Percentiles rank a stretch among this genome's conserved stretches.
phyloP scores from a whole-genome alignment of 2,888 invertebrate species.

The Synanthedon vespiformis region DNA sequence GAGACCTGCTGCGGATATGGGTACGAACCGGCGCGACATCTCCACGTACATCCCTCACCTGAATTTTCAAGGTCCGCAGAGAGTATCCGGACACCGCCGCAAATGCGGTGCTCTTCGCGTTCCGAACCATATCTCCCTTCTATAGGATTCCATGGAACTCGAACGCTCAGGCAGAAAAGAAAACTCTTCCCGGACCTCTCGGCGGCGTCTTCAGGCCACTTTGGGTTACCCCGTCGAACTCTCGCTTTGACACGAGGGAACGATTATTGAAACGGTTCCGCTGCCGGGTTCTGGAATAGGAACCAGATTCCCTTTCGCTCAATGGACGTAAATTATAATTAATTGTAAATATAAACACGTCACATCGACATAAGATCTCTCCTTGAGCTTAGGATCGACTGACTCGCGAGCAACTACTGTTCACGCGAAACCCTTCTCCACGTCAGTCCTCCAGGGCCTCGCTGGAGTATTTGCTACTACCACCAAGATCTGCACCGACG shows the following conservation, averaged over 20 bases:
- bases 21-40: neutral
- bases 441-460: neutral
- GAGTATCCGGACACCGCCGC: neutral
- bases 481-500: constrained; percentile 1
- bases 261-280: neutral
- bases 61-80: neutral
- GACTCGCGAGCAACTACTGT: neutral
- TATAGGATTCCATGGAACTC: neutral
- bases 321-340: neutral
- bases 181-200: neutral
- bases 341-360: neutral
- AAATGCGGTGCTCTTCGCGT: neutral
- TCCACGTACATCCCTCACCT: neutral
- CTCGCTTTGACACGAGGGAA: neutral
- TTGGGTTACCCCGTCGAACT: neutral
- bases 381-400: neutral
- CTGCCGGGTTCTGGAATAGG: neutral
- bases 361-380: neutral
- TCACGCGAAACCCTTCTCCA: neutral
- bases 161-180: neutral
- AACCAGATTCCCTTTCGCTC: neutral
- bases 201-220: neutral
- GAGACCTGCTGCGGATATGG: neutral
- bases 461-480: constrained; percentile 1
- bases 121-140: neutral